Evolutionary conservation across 2,113 vertebrate species (phyloP).

Genomic region (Pteruthius melanotis): DNA sequence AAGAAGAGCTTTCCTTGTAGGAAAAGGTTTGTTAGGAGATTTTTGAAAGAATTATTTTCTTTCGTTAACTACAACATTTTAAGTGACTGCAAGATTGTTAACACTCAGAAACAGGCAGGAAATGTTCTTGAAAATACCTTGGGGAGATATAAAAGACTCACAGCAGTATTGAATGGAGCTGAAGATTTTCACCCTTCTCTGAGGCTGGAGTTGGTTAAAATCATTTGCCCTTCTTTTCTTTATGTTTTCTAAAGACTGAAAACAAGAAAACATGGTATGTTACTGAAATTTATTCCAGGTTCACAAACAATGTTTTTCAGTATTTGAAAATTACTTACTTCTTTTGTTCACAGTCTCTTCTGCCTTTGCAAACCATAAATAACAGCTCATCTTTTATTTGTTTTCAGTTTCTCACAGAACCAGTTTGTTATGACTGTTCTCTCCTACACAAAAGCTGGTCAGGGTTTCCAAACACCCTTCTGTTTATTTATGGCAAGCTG

Average conservation of each 20-base stretch:
- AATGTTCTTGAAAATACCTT: not conserved
- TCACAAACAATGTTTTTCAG: not conserved
- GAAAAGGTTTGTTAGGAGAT: not conserved
- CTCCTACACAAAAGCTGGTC: constrained; percentile 65
- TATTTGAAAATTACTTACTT: not conserved
- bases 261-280: not conserved
- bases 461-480: constrained; percentile 22
- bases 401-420: constrained; percentile 38
- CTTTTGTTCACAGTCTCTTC: not conserved
- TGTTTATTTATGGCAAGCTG: constrained; percentile 23
- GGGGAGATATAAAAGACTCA: not conserved
- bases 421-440: constrained; percentile 49
- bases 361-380: not conserved
- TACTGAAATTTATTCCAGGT: not conserved
- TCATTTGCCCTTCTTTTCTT: not conserved
- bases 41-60: not conserved
- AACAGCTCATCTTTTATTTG: constrained; percentile 56
- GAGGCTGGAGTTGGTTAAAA: not conserved
- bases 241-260: not conserved
- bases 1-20: not conserved
- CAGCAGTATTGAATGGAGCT: not conserved
- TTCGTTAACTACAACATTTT: not conserved
- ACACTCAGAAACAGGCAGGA: not conserved
- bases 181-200: not conserved
- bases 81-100: not conserved